phyloP scores from a whole-genome alignment of 2,113 vertebrate species.

The Pardalotus punctatus region DNA sequence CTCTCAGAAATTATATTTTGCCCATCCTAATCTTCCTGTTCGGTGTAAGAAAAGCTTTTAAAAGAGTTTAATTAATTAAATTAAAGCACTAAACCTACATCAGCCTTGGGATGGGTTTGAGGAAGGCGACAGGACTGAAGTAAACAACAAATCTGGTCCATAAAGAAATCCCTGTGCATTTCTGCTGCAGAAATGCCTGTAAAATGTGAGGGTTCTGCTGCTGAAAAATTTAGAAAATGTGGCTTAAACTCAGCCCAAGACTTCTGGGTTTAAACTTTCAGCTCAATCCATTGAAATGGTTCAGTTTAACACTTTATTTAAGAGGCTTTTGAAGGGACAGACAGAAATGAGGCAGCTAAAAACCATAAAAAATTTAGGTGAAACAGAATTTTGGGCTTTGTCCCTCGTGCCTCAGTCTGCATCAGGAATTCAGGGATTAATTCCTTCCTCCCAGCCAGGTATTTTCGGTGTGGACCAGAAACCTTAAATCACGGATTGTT shows the following conservation, averaged over 20 bases:
- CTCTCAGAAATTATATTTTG: neutral
- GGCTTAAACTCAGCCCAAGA: neutral
- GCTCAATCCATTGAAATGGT: neutral
- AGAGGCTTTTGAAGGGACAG: neutral
- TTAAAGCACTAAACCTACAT: neutral
- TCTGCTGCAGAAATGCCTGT: neutral
- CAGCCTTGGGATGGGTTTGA: neutral
- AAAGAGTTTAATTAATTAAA: no score
- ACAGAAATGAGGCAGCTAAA: neutral
- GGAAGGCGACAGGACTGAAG: neutral
- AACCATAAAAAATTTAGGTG: neutral
- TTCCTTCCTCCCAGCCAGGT: neutral
- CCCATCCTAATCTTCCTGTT: neutral
- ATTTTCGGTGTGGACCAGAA: neutral
- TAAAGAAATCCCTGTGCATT: neutral
- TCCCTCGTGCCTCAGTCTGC: neutral
- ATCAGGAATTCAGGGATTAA: neutral
- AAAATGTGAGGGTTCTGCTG: neutral
- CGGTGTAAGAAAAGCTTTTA: neutral
- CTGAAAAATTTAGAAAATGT: neutral
- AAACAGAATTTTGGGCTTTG: neutral
- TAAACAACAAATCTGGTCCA: neutral
- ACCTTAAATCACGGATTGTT: neutral
- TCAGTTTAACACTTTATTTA: neutral
- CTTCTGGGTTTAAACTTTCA: neutral